Conservation (phyloP, 2,888 invertebrate species). For the Siphlonurus alternatus region DNA sequence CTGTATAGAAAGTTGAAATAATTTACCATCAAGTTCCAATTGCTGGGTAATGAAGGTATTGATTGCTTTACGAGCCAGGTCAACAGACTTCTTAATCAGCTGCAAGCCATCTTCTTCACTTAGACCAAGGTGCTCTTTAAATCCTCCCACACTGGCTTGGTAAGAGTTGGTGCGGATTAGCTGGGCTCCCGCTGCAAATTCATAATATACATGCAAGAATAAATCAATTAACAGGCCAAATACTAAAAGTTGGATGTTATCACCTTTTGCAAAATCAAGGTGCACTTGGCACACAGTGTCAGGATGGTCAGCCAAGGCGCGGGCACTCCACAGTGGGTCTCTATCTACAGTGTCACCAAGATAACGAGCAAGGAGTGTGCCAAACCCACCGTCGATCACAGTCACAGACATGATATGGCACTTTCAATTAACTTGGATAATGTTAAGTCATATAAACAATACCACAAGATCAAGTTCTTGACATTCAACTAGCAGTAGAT, state of each 20-base stretch:
- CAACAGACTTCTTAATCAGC: slow-evolving; percentile 56
- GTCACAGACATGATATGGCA: neutral
- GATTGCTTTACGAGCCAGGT: slow-evolving; percentile 54
- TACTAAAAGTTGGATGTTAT: neutral
- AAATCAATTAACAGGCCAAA: neutral
- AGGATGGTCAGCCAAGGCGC: slow-evolving; percentile 62
- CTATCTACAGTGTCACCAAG: slow-evolving; percentile 46
- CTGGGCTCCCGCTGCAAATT: slow-evolving; percentile 57
- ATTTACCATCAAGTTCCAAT: neutral
- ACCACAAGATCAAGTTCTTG: too few species aligned
- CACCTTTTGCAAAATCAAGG: slow-evolving; percentile 62
- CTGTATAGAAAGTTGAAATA: too few species aligned
- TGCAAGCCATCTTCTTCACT: slow-evolving; percentile 46
- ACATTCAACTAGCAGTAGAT: too few species aligned
- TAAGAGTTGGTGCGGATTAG: slow-evolving; percentile 79
- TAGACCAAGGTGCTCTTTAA: slow-evolving; percentile 53
- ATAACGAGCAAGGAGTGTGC: slow-evolving; percentile 60
- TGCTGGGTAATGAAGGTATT: slow-evolving; percentile 20
- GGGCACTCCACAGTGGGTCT: slow-evolving; percentile 79
- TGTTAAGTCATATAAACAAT: too few species aligned
- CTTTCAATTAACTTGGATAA: too few species aligned
- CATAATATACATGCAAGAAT: neutral
- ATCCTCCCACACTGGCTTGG: slow-evolving; percentile 66
- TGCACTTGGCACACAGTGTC: slow-evolving; percentile 65
- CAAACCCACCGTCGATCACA: slow-evolving; percentile 54